phyloP scores from a whole-genome alignment of 2,888 invertebrate species.

The Thymelicus sylvestris region DNA sequence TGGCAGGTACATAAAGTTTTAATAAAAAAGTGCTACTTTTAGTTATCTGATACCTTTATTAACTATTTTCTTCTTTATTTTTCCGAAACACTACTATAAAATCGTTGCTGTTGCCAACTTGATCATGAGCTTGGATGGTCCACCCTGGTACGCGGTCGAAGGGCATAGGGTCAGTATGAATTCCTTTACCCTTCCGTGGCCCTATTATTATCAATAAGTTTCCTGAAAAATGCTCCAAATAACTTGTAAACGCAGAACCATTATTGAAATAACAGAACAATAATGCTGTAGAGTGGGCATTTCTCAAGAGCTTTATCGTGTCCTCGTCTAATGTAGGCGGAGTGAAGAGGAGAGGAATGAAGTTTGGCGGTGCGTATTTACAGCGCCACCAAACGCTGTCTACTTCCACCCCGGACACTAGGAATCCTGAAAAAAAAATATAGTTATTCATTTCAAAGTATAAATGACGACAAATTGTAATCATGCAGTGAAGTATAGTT shows the following conservation, averaged over 20 bases:
- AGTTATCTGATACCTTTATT: slow-evolving; percentile 2
- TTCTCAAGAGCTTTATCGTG: slow-evolving; percentile 65
- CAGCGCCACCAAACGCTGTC: slow-evolving; percentile 93
- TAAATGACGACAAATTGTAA: too few species aligned
- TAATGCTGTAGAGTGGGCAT: slow-evolving; percentile 80
- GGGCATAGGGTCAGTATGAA: slow-evolving; percentile 89
- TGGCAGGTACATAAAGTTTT: too few species aligned
- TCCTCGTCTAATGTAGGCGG: slow-evolving; percentile 65
- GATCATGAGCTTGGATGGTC: slow-evolving; percentile 81
- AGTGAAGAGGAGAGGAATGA: slow-evolving; percentile 87
- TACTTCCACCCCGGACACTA: slow-evolving; percentile 89
- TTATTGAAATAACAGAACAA: slow-evolving; percentile 94
- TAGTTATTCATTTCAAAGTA: too few species aligned
- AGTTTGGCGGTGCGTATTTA: slow-evolving; percentile 89
- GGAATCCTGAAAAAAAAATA: slow-evolving; percentile 74
- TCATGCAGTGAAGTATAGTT: too few species aligned
- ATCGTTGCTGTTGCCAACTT: slow-evolving; percentile 86
- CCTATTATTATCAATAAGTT: slow-evolving; percentile 90
- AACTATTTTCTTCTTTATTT: slow-evolving; percentile 16
- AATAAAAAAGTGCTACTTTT: too few species aligned
- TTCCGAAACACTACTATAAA: slow-evolving; percentile 86
- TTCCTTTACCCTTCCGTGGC: slow-evolving; percentile 85
- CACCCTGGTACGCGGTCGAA: slow-evolving; percentile 85
- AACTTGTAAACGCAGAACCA: slow-evolving; percentile 87
- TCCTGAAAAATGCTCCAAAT: slow-evolving; percentile 87